Evolutionary conservation across 2,797 vertebrate genomes (phyloP), one percentile per base, ranked within the genome.

Genomic region (Poecilia picta): DNA sequence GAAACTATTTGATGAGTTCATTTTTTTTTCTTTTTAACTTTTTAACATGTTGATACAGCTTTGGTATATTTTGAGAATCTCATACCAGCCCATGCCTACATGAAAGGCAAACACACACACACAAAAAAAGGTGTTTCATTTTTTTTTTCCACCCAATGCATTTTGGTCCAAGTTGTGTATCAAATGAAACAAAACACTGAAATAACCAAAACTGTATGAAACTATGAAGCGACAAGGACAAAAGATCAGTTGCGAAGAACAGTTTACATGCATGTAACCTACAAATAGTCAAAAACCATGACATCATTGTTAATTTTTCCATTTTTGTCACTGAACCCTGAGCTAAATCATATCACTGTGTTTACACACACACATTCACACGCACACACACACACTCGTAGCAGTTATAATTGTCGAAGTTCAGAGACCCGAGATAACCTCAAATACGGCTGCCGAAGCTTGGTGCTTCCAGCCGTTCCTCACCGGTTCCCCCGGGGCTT

Each of bases 321-420:
- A 89, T 93, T 93, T 93, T 92, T 91, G 87, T 92, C 90, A 92
- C 92, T 92, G 87, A 93, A 95, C 94, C 95, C 95, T 96, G 95
- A 96, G 95, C 92, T 94, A 95, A 94, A 93, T 91, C 82, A 92
- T 83, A 85, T 88, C 71, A 70, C 68, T 45, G 68, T 47, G 46
- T 80, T 78, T 72, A 71, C 77, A 77, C 75, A 57, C 82, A 72
- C 64, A 74, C 74, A 78, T 45, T 28, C 76, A 49, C 47, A 72
- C 36, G 33, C 79, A 72, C 76, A 39, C 31, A 4, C 74, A 74
- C 74, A 89, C 89, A 82, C 90, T 92, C 87, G 81, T 87, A 89
- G 85, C 86, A 84, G 85, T 86, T 88, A 85, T 70, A 76, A 89
- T 81, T 51, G 75, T 81, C 80, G 72, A 78, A 53, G 68, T 57